phyloP scores from a whole-genome alignment of 2,113 vertebrate genomes.

The Origma solitaria region DNA sequence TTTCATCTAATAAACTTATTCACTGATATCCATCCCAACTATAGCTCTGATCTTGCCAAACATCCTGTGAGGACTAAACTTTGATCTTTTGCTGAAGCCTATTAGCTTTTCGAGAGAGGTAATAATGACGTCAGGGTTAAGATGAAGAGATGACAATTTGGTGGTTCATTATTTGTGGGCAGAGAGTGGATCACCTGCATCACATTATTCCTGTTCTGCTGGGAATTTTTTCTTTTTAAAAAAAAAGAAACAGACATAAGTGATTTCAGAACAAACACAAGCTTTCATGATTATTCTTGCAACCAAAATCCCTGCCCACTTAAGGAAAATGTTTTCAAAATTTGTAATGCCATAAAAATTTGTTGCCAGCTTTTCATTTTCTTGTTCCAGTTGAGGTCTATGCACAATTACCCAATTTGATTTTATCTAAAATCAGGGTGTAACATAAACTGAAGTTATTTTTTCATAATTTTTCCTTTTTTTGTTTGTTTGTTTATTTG shows the following conservation, averaged over 20 bases:
- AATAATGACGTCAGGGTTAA: not conserved
- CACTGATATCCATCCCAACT: not conserved
- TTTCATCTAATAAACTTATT: not conserved
- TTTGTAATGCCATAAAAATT: not conserved
- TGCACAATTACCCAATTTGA: not conserved
- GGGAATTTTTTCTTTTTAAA: not conserved
- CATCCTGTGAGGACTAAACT: not conserved
- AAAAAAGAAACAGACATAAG: not conserved
- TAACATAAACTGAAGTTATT: not conserved
- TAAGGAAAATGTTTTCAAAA: not conserved
- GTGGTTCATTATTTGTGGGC: not conserved
- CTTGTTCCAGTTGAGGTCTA: not conserved
- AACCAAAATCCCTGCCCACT: not conserved
- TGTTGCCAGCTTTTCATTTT: not conserved
- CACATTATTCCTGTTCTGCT: not conserved
- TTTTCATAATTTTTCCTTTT: too few species aligned
- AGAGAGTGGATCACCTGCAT: not conserved
- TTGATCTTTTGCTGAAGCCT: not conserved
- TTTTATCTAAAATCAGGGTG: not conserved
- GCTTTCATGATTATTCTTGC: not conserved
- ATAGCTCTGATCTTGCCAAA: not conserved
- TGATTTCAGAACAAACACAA: not conserved
- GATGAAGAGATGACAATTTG: not conserved
- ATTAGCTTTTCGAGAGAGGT: not conserved
- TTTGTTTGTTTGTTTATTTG: not conserved